Percentiles rank a stretch among this genome's conserved stretches.
Conservation (phyloP, 2,113 vertebrate genomes). For the Herpetotheres cachinnans region DNA sequence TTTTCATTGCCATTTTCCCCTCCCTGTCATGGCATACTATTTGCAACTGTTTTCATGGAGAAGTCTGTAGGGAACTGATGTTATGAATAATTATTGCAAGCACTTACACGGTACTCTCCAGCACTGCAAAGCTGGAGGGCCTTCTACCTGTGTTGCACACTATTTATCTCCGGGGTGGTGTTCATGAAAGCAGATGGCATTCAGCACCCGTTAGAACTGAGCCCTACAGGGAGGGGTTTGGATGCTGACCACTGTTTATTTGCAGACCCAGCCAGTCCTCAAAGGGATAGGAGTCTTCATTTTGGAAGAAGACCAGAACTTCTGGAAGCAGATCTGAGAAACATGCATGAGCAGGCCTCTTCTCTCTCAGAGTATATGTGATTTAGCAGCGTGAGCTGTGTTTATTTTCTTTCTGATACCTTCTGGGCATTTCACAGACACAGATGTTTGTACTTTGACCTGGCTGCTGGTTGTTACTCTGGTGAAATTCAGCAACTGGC, state of each 20-base stretch:
- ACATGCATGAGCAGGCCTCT: neutral
- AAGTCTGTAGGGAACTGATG: neutral
- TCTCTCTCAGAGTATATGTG: neutral
- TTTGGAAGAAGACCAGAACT: neutral
- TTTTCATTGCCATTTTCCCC: neutral
- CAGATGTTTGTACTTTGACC: neutral
- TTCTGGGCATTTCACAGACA: neutral
- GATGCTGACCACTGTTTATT: neutral
- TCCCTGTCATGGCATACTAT: neutral
- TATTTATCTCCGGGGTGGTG: neutral
- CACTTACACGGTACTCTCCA: neutral
- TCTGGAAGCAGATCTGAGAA: neutral
- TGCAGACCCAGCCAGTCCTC: neutral
- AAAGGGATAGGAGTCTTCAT: neutral
- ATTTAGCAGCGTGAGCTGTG: neutral
- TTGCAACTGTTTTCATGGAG: neutral
- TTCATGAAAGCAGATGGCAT: neutral
- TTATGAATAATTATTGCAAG: neutral
- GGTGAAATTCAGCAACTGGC: neutral
- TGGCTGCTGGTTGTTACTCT: neutral
- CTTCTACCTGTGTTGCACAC: neutral
- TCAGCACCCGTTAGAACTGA: neutral
- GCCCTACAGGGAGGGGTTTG: neutral
- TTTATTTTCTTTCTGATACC: neutral
- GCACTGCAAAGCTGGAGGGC: neutral